Conservation (phyloP, 2,113 vertebrate genomes). For the Spea multiplicata region DNA sequence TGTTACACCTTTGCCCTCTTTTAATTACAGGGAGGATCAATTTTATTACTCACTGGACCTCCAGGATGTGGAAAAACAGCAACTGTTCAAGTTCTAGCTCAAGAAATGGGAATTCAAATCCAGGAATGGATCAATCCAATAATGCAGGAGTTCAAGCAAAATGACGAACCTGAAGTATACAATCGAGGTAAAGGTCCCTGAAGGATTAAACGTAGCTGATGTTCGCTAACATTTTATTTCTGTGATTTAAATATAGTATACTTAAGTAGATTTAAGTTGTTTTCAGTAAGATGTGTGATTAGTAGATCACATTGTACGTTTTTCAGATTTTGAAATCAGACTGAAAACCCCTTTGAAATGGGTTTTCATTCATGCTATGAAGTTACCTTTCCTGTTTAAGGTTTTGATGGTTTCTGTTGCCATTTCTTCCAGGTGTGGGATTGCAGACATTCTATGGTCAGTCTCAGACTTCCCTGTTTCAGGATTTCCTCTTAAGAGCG, state of each 20-base stretch:
- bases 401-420: not conserved
- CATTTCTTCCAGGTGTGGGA: conserved; percentile 70
- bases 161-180: conserved; percentile 66
- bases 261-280: no score
- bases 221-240: no score
- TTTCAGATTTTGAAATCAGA: no score
- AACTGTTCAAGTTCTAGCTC: conserved; percentile 77
- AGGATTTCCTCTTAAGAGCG: conserved; percentile 88
- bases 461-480: conserved; percentile 78
- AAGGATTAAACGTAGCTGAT: no score
- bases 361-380: not conserved
- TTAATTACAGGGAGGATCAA: conserved; percentile 66
- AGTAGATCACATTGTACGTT: no score
- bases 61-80: conserved; percentile 91
- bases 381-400: not conserved
- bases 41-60: conserved; percentile 86
- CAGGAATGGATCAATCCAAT: conserved; percentile 94
- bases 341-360: no score
- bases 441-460: conserved; percentile 66
- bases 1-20: not conserved
- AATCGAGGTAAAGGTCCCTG: conserved; percentile 65
- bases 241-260: no score
- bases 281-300: no score
- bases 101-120: conserved; percentile 73
- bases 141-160: conserved; percentile 66